Evolutionary conservation across 2,888 invertebrate species (phyloP).

Genomic region (Tetramorium bicarinatum): DNA sequence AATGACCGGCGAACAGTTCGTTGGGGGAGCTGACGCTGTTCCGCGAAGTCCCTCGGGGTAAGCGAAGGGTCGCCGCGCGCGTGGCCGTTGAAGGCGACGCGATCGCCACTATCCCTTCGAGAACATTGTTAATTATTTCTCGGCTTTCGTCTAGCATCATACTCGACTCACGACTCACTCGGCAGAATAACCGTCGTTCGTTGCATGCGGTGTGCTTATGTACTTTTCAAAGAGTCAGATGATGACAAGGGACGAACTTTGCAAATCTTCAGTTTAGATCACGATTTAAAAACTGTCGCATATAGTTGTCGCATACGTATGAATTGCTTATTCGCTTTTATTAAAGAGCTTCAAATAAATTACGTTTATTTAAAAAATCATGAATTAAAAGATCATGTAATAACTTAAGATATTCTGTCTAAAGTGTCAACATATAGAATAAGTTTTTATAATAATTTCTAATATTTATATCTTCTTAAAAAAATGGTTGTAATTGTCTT

Average conservation of each 20-base stretch:
- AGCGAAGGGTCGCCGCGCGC: constrained; percentile 77
- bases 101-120: constrained; percentile 83
- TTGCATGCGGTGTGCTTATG: constrained; percentile 63
- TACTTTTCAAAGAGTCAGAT: constrained; percentile 33
- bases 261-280: constrained; percentile 1
- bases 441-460: not conserved
- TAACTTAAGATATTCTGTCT: not conserved
- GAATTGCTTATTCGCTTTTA: not conserved
- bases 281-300: not conserved
- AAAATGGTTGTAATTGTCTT: not conserved
- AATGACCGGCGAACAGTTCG: constrained; percentile 67
- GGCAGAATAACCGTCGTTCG: constrained; percentile 63
- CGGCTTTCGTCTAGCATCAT: constrained; percentile 83
- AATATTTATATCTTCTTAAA: not conserved
- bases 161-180: constrained; percentile 66
- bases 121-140: constrained; percentile 84
- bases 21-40: constrained; percentile 74
- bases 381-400: not conserved
- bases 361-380: not conserved
- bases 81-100: constrained; percentile 76
- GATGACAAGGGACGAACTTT: constrained; percentile 4
- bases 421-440: not conserved
- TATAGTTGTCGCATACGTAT: not conserved
- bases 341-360: not conserved
- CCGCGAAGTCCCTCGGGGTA: constrained; percentile 78